phyloP scores from a whole-genome alignment of 2,113 vertebrate genomes.

The Phodopus roborovskii region DNA sequence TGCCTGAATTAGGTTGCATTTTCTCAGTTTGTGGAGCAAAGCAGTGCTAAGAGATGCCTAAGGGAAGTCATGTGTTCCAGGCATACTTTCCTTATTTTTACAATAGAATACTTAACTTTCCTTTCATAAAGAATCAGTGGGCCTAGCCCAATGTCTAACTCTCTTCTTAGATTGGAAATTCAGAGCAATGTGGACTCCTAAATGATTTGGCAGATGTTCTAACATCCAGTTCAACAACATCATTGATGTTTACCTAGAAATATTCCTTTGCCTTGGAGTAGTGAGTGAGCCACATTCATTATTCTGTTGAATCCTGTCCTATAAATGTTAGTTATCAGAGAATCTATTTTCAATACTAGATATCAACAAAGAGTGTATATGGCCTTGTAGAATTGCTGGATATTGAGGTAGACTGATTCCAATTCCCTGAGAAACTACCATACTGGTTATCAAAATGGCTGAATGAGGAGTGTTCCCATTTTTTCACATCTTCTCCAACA shows the following conservation, averaged over 20 bases:
- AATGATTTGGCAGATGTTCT: not conserved
- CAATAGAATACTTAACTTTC: not conserved
- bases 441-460: too few relatives aligned
- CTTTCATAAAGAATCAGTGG: not conserved
- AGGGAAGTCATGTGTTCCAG: not conserved
- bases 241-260: not conserved
- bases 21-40: not conserved
- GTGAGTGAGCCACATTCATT: not conserved
- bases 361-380: not conserved
- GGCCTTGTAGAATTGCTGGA: not conserved
- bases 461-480: too few relatives aligned
- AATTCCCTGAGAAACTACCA: too few relatives aligned
- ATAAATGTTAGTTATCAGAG: not conserved
- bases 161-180: not conserved
- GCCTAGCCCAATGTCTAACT: not conserved
- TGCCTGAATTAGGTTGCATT: not conserved
- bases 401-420: too few relatives aligned
- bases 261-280: not conserved
- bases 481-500: too few relatives aligned
- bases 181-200: not conserved
- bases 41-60: not conserved
- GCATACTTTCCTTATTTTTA: not conserved
- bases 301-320: not conserved
- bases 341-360: not conserved
- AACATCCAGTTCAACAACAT: not conserved